A percentile compares a stretch with the other conserved stretches of the same genome.
Conservation (phyloP, 2,797 vertebrate species). For the Phoxinus dragarum region DNA sequence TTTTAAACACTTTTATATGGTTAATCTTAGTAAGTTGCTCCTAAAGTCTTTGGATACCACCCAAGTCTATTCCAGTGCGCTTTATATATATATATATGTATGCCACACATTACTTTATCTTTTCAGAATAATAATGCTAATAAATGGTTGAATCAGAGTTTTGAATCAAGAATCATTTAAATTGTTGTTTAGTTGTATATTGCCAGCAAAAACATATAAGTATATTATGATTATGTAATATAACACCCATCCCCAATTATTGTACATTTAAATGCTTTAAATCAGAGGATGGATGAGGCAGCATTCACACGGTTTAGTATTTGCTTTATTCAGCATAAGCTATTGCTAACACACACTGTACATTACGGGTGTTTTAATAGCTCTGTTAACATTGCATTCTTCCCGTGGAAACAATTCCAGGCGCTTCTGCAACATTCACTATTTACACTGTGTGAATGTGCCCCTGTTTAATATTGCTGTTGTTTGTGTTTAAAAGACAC, state of each 20-base stretch:
- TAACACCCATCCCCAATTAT: not conserved
- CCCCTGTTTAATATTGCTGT: conserved; percentile 59
- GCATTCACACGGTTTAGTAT: not conserved
- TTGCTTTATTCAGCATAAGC: conserved; percentile 27
- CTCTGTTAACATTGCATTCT: conserved; percentile 67
- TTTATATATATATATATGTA: too few species aligned
- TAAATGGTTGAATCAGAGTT: not conserved
- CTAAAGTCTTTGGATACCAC: too few species aligned
- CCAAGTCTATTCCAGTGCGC: too few species aligned
- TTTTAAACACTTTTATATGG: too few species aligned
- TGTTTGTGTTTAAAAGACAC: conserved; percentile 27
- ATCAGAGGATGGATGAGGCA: not conserved
- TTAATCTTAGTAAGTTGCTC: too few species aligned
- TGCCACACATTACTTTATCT: too few species aligned
- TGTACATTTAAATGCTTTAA: not conserved
- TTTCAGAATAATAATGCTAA: not conserved
- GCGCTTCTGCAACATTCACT: conserved; percentile 59
- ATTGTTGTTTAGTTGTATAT: not conserved
- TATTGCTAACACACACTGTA: conserved; percentile 53
- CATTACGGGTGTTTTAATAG: conserved; percentile 66
- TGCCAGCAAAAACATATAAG: too few species aligned
- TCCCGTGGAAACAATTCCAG: conserved; percentile 67
- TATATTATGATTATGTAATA: not conserved
- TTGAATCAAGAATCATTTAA: not conserved
- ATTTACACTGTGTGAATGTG: conserved; percentile 68